These are phyloP conservation scores for Drosophila subsilvestris DNA, from an alignment of 2,888 invertebrate species.

Conservation along the genomic window DNA sequence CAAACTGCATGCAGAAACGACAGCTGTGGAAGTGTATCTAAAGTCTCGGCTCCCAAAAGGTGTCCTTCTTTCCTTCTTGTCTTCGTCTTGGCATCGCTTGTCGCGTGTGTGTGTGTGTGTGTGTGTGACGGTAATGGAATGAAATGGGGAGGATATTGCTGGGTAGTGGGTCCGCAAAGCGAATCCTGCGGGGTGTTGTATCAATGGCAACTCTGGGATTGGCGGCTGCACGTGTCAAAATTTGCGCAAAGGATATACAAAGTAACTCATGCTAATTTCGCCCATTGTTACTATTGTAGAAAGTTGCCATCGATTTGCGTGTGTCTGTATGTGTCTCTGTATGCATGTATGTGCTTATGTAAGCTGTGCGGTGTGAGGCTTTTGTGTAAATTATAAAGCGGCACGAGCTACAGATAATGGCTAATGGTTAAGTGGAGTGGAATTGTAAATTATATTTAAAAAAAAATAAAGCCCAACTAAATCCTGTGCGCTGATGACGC, in stretches of 20 bases:
- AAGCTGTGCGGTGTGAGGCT: constrained; percentile 1
- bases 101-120: constrained; percentile 25
- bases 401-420: constrained; percentile 35
- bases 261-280: constrained; percentile 75
- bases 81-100: constrained; percentile 11
- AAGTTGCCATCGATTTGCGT: constrained; percentile 35
- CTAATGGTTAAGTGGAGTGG: constrained; percentile 44
- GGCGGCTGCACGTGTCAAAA: constrained; percentile 64
- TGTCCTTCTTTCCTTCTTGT: not conserved
- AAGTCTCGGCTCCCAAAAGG: not conserved
- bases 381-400: constrained; percentile 37
- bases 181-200: constrained; percentile 58
- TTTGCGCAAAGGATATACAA: constrained; percentile 73
- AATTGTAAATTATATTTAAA: constrained; percentile 46
- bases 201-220: constrained; percentile 64
- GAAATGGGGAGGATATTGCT: constrained; percentile 33
- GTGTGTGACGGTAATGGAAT: constrained; percentile 50
- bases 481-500: constrained; percentile 12
- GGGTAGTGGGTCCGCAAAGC: constrained; percentile 30
- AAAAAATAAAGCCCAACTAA: constrained; percentile 4
- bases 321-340: too few species aligned
- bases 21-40: not conserved
- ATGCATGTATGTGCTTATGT: constrained; percentile 4
- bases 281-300: constrained; percentile 50
- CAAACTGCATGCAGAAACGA: too few species aligned